phyloP scores from a whole-genome alignment of 2,888 invertebrate genomes.

The Stenchaetothrips biformis region DNA sequence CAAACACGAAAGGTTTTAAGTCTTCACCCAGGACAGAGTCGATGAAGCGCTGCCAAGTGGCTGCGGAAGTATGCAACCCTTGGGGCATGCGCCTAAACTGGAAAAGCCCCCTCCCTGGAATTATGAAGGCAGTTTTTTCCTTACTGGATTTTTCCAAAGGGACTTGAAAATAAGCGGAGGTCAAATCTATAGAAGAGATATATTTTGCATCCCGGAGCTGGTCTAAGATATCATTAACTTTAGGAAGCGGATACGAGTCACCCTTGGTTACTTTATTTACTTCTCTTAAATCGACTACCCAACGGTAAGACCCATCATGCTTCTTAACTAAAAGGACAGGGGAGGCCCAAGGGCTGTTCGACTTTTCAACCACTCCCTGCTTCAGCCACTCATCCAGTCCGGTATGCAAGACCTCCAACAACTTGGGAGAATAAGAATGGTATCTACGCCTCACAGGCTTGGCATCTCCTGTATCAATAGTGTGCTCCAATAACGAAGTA shows the following conservation, averaged over 20 bases:
- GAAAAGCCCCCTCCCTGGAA: constrained; percentile 29
- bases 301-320: background rate
- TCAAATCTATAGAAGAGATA: constrained; percentile 6
- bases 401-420: background rate
- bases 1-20: constrained; percentile 34
- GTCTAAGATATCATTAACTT: constrained; percentile 20
- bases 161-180: background rate
- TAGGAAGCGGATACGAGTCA: constrained; percentile 13
- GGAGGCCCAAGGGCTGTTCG: background rate
- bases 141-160: background rate
- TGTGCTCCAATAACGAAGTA: background rate
- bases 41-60: constrained; percentile 28
- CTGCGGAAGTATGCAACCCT: constrained; percentile 31
- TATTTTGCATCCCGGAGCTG: background rate
- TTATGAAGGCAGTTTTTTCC: constrained; percentile 20
- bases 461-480: background rate
- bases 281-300: background rate
- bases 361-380: background rate
- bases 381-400: background rate
- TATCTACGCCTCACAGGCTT: background rate
- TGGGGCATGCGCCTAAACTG: constrained; percentile 37
- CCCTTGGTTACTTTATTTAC: constrained; percentile 9
- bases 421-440: background rate
- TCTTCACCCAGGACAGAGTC: constrained; percentile 35
- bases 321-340: background rate